These are phyloP conservation scores for Synchiropus splendidus DNA, from an alignment of 2,113 vertebrate species.

Conservation along the genomic window DNA sequence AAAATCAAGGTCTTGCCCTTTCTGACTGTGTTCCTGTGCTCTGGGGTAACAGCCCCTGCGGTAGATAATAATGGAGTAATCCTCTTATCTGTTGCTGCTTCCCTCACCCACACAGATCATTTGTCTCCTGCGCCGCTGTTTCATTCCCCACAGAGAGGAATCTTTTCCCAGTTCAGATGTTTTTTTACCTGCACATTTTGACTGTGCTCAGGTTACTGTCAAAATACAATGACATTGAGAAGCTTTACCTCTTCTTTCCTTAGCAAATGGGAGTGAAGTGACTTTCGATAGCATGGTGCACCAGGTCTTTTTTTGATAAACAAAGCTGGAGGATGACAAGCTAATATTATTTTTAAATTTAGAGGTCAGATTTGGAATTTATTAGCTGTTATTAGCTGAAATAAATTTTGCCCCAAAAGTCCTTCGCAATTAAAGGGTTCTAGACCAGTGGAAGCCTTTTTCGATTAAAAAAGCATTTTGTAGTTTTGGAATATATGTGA, in stretches of 20 bases:
- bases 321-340: no score
- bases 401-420: no score
- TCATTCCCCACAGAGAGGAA: constrained; percentile 30
- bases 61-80: constrained; percentile 66
- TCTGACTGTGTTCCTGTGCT: constrained; percentile 45
- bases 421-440: no score
- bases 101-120: constrained; percentile 38
- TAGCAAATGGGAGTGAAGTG: no score
- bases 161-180: constrained; percentile 39
- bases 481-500: no score
- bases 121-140: constrained; percentile 40
- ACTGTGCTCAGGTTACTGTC: constrained; percentile 26
- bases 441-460: no score
- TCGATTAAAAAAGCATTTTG: no score
- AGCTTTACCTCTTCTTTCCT: constrained; percentile 2
- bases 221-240: constrained; percentile 15
- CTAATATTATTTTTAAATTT: neutral
- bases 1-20: constrained; percentile 60
- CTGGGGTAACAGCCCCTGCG: constrained; percentile 49
- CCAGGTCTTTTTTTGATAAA: no score
- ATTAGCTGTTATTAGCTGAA: no score
- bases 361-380: neutral
- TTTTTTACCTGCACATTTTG: constrained; percentile 15
- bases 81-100: constrained; percentile 67
- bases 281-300: no score